phyloP scores from a whole-genome alignment of 2,113 vertebrate species.

The Ancistrus triradiatus region DNA sequence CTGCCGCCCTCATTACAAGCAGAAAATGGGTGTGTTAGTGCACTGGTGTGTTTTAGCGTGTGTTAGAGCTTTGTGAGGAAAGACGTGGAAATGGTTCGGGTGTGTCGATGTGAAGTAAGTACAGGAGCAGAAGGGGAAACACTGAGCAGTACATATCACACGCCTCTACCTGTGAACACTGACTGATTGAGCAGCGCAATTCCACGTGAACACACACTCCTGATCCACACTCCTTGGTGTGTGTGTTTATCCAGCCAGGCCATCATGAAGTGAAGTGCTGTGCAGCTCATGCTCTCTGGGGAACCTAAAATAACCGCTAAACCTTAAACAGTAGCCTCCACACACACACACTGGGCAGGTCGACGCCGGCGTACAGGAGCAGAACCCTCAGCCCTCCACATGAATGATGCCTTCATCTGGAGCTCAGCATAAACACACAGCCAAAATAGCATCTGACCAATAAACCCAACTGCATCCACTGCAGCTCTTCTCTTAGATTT shows the following conservation, averaged over 20 bases:
- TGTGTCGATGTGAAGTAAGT: conserved; percentile 22
- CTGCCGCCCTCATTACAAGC: too few species aligned
- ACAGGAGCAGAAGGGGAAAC: neutral
- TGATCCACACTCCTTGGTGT: neutral
- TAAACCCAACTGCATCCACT: neutral
- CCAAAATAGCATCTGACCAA: neutral
- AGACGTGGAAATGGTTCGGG: neutral
- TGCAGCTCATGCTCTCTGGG: conserved; percentile 59
- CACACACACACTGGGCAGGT: conserved; percentile 6
- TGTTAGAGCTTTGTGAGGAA: neutral
- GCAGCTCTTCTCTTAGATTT: too few species aligned
- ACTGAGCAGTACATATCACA: conserved; percentile 20
- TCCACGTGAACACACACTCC: conserved; percentile 13
- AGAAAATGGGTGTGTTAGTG: neutral
- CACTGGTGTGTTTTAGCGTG: neutral
- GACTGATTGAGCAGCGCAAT: conserved; percentile 46
- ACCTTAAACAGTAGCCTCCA: conserved; percentile 57
- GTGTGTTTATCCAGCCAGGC: conserved; percentile 50
- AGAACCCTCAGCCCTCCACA: neutral
- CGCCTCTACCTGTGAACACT: conserved; percentile 50
- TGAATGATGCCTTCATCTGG: neutral
- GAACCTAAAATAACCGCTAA: conserved; percentile 64
- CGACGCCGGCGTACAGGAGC: neutral
- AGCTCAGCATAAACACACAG: neutral
- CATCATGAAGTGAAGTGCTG: conserved; percentile 62